phyloP scores from a whole-genome alignment of 2,797 vertebrate genomes.

The Euphonia xanthogaster region DNA sequence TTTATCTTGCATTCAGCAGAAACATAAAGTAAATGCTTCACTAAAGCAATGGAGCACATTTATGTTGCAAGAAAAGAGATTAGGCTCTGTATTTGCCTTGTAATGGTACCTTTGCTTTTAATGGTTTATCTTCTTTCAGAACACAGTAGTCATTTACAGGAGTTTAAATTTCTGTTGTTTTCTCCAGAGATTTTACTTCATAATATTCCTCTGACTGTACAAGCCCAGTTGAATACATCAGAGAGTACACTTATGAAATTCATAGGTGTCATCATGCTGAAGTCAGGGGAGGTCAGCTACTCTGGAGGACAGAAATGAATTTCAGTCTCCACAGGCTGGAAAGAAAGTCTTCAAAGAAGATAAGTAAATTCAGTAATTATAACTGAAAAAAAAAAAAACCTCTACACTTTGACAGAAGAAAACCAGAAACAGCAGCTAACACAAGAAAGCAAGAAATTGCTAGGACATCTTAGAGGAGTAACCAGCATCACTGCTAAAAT shows the following conservation, averaged over 20 bases:
- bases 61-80: background rate
- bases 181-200: background rate
- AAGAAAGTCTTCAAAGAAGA: background rate
- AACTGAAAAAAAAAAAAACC: background rate
- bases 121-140: background rate
- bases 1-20: background rate
- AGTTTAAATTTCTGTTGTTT: background rate
- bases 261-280: background rate
- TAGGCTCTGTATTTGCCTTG: background rate
- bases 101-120: background rate
- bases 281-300: background rate
- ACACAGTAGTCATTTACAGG: background rate
- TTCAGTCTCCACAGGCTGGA: background rate
- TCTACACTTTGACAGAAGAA: background rate
- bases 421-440: background rate
- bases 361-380: background rate
- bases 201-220: background rate
- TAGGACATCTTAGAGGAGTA: background rate
- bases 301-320: background rate
- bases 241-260: background rate
- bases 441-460: background rate
- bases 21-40: background rate
- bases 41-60: background rate
- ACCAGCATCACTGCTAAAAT: background rate
- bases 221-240: background rate